Conservation (phyloP, 1,140 invertebrate genomes). For the Calliphora vicina region DNA sequence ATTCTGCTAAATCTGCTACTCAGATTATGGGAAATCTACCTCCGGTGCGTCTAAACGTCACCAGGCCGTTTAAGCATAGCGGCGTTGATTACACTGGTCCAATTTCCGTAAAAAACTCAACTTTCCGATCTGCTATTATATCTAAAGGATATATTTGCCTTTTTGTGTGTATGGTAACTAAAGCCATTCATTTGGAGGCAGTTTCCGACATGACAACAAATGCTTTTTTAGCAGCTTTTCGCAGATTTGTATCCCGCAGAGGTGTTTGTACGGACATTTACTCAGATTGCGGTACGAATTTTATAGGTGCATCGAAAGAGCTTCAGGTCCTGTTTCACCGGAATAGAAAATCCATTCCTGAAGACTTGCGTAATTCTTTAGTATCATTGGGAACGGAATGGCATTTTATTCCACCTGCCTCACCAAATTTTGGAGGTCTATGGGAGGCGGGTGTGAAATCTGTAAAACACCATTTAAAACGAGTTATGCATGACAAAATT, state of each 20-base stretch:
- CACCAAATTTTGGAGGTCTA: conserved; percentile 41
- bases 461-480: conserved; percentile 43
- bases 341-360: neutral
- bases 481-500: conserved; percentile 11
- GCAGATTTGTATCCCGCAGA: conserved; percentile 59
- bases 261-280: too few relatives aligned
- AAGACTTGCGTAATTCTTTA: conserved; percentile 24
- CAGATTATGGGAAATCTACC: too few relatives aligned
- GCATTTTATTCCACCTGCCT: conserved; percentile 41
- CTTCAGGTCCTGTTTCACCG: neutral
- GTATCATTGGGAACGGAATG: neutral
- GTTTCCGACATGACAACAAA: neutral
- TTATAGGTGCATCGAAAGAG: conserved; percentile 32
- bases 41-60: too few relatives aligned
- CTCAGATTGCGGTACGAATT: conserved; percentile 41
- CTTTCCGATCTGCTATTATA: conserved; percentile 37
- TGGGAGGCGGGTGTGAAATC: conserved; percentile 40
- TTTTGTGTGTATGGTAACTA: conserved; percentile 10
- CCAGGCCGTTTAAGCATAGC: too few relatives aligned
- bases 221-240: conserved; percentile 40
- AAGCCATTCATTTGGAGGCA: conserved; percentile 13
- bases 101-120: neutral
- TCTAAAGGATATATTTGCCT: too few relatives aligned
- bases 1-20: too few relatives aligned
- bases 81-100: conserved; percentile 13